phyloP scores from a whole-genome alignment of 2,888 invertebrate genomes.

The Dichetophora obliterata region DNA sequence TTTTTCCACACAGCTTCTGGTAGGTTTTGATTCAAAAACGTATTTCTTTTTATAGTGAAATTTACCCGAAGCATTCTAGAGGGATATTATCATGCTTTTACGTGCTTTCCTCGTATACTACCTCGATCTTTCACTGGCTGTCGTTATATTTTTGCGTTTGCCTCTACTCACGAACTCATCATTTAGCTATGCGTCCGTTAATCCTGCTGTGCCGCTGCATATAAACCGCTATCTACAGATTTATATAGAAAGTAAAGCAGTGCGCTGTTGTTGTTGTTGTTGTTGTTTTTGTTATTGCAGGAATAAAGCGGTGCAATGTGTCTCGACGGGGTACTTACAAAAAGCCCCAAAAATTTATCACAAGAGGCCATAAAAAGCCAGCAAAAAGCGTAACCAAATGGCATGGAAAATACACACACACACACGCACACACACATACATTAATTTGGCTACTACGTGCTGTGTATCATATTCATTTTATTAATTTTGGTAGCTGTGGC shows the following conservation, averaged over 20 bases:
- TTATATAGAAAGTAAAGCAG: neutral
- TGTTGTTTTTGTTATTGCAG: slow-evolving; percentile 40
- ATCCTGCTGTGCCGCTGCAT: neutral
- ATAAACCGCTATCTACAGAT: neutral
- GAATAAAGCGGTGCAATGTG: slow-evolving; percentile 47
- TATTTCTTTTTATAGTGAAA: too few species aligned
- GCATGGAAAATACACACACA: neutral
- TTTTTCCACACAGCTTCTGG: too few species aligned
- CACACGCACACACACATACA: neutral
- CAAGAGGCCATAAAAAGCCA: slow-evolving; percentile 34
- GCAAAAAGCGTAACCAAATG: neutral
- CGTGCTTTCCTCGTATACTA: neutral
- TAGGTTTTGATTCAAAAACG: too few species aligned
- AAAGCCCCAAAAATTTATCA: slow-evolving; percentile 51
- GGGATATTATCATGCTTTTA: neutral
- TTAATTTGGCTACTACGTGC: neutral
- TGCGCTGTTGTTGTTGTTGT: slow-evolving; percentile 35
- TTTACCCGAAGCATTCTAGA: too few species aligned
- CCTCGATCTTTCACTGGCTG: neutral
- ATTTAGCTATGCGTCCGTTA: neutral
- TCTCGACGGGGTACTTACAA: slow-evolving; percentile 61
- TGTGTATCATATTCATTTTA: slow-evolving; percentile 53
- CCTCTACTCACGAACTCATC: neutral
- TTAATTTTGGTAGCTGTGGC: slow-evolving; percentile 59
- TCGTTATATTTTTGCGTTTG: neutral